Percentiles rank a stretch among this genome's conserved stretches.
phyloP scores from a whole-genome alignment of 2,113 vertebrate species.

The Papio anubis region DNA sequence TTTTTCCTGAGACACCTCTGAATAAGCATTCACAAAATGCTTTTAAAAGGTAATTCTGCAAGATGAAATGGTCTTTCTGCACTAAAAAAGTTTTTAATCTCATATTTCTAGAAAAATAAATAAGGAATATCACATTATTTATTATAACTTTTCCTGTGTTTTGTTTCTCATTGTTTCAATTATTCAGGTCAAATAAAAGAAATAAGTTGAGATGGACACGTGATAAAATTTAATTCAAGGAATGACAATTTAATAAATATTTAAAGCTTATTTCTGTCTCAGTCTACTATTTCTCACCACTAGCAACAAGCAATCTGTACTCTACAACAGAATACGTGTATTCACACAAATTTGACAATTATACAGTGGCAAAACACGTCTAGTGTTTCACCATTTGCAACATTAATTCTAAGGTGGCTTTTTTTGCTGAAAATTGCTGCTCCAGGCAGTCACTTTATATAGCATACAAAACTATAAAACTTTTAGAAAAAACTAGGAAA shows the following conservation, averaged over 20 bases:
- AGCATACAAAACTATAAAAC: constrained; percentile 5
- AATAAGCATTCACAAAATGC: not conserved
- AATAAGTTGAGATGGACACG: not conserved
- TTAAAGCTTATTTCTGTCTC: not conserved
- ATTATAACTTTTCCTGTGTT: not conserved
- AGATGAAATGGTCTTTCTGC: not conserved
- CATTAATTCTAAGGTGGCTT: constrained; percentile 1
- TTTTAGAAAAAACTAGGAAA: not conserved
- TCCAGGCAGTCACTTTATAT: not conserved
- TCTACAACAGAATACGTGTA: not conserved
- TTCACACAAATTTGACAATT: constrained; percentile 46
- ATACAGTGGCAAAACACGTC: constrained; percentile 46
- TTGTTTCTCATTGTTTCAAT: constrained; percentile 1
- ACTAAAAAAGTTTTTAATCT: not conserved
- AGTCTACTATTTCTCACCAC: not conserved
- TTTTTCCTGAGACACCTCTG: not conserved
- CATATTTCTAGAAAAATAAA: not conserved
- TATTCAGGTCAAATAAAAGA: constrained; percentile 27
- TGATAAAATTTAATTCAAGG: not conserved
- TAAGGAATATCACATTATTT: not conserved
- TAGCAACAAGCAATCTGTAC: not conserved
- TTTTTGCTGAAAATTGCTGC: constrained; percentile 26
- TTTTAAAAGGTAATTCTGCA: not conserved
- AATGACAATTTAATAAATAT: not conserved
- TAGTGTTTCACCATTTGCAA: not conserved